These are phyloP conservation scores for Melinaea marsaeus DNA, from an alignment of 2,888 invertebrate species.

Conservation along the genomic window DNA sequence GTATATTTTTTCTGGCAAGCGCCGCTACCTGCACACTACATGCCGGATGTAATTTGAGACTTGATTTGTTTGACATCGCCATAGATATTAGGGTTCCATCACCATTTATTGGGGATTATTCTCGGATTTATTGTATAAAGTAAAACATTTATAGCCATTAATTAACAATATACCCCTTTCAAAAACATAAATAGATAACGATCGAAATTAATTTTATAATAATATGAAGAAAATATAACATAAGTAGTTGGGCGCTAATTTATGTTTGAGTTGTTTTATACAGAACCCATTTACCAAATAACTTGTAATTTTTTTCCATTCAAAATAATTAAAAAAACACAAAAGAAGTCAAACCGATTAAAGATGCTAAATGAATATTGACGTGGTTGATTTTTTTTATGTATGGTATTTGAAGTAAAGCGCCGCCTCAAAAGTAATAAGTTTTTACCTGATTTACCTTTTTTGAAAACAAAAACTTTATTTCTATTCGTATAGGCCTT, in stretches of 20 bases:
- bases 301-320: neutral
- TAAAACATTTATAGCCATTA: too few species aligned
- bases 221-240: too few species aligned
- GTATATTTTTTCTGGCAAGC: constrained; percentile 17
- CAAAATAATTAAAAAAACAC: neutral
- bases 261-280: too few species aligned
- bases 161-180: too few species aligned
- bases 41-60: constrained; percentile 18
- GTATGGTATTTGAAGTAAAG: too few species aligned
- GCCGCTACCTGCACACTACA: constrained; percentile 29
- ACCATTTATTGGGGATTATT: neutral
- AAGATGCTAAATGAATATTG: constrained; percentile 15
- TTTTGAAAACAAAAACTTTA: neutral
- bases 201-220: too few species aligned
- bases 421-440: too few species aligned
- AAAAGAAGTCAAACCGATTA: constrained; percentile 14
- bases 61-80: constrained; percentile 20
- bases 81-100: neutral
- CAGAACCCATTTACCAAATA: neutral
- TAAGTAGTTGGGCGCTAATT: too few species aligned
- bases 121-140: neutral
- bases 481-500: constrained; percentile 4
- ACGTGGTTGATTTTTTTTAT: constrained; percentile 10
- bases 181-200: too few species aligned
- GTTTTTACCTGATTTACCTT: too few species aligned